phyloP scores from a whole-genome alignment of 1,140 invertebrate genomes.

The Leptopilina boulardi region DNA sequence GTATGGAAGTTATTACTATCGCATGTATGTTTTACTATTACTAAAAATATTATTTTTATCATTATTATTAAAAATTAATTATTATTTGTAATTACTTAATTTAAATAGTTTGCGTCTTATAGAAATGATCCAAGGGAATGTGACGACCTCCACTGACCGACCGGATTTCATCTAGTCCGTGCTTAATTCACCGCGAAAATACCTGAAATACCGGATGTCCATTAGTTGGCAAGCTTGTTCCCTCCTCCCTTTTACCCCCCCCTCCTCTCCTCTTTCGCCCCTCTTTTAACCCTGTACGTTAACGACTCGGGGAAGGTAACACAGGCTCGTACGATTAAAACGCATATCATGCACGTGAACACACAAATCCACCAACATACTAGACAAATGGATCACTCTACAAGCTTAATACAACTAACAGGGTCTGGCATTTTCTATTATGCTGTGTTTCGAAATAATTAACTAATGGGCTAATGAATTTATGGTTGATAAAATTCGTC shows the following conservation, averaged over 20 bases:
- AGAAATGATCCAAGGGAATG: slow-evolving; percentile 13
- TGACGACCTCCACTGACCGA: background rate
- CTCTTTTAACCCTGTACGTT: slow-evolving; percentile 48
- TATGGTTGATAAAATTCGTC: slow-evolving; percentile 56
- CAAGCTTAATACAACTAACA: slow-evolving; percentile 60
- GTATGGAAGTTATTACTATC: no score
- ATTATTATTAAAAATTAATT: no score
- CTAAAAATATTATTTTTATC: no score
- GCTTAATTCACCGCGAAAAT: slow-evolving; percentile 62
- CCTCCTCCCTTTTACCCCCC: background rate
- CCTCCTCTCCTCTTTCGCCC: slow-evolving; percentile 36
- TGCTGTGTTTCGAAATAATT: slow-evolving; percentile 70
- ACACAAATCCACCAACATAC: slow-evolving; percentile 51
- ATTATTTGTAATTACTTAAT: background rate
- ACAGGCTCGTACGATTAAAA: slow-evolving; percentile 38
- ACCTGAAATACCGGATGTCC: slow-evolving; percentile 65
- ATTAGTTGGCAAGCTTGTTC: slow-evolving; percentile 61
- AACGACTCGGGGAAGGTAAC: slow-evolving; percentile 35
- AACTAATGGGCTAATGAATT: slow-evolving; percentile 73
- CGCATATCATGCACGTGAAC: slow-evolving; percentile 40
- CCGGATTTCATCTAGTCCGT: slow-evolving; percentile 5
- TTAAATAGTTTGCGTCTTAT: background rate
- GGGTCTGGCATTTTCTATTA: slow-evolving; percentile 64
- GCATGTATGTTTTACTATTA: no score
- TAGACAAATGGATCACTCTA: slow-evolving; percentile 52